Evolutionary conservation across 2,797 vertebrate genomes (phyloP).

Genomic region (Denticeps clupeoides): DNA sequence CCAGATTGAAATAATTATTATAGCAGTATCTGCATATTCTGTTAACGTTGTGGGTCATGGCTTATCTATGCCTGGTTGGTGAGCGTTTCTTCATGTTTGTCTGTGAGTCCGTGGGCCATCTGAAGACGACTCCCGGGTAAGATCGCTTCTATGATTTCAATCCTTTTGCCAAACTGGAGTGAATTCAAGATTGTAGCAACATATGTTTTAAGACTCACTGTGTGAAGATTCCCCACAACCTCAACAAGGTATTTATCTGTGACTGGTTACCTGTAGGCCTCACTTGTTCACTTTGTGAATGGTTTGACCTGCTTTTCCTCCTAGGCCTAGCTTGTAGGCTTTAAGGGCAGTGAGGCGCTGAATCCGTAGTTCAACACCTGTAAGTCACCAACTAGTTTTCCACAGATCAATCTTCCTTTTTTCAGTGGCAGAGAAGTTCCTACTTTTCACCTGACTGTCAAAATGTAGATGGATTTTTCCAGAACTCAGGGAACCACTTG

Average conservation of each 20-base stretch:
- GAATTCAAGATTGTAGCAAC: constrained; percentile 12
- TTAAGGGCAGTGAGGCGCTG: constrained; percentile 80
- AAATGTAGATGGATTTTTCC: neutral
- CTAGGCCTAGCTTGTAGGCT: constrained; percentile 80
- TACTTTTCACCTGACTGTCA: neutral
- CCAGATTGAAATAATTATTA: no score
- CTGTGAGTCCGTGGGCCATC: constrained; percentile 9
- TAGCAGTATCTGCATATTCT: no score
- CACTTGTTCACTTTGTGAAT: constrained; percentile 51
- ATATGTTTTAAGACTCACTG: constrained; percentile 12
- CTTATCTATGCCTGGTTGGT: neutral
- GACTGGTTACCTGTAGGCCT: constrained; percentile 55
- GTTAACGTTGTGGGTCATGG: neutral
- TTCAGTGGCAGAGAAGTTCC: neutral
- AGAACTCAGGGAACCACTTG: no score
- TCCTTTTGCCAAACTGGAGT: constrained; percentile 39
- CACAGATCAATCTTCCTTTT: constrained; percentile 63
- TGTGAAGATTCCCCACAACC: constrained; percentile 19
- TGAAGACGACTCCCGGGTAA: constrained; percentile 43
- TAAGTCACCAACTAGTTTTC: constrained; percentile 73
- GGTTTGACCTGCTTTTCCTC: constrained; percentile 84
- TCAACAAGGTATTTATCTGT: constrained; percentile 26
- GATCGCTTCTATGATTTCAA: constrained; percentile 48
- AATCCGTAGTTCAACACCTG: constrained; percentile 82
- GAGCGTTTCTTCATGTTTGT: neutral